These are phyloP conservation scores for Poeciliopsis paucimaculata DNA, from an alignment of 2,797 vertebrate species.

Conservation along the genomic window DNA sequence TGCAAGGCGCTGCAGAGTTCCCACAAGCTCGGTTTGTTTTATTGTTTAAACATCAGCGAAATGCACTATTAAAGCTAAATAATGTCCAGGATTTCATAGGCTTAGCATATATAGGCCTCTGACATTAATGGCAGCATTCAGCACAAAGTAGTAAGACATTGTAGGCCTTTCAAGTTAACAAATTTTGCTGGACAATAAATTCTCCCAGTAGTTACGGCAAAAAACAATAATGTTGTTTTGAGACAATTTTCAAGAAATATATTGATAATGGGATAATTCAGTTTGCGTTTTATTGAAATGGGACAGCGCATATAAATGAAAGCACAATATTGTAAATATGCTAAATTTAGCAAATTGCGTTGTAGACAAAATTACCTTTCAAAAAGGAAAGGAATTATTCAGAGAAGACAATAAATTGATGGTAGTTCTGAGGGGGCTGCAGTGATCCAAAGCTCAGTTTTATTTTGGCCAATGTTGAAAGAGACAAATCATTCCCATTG, in stretches of 20 bases:
- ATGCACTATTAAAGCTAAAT: neutral
- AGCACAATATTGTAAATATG: no score
- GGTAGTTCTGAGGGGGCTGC: neutral
- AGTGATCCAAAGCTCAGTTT: neutral
- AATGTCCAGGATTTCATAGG: neutral
- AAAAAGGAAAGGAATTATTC: neutral
- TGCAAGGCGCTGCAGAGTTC: neutral
- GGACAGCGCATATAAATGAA: no score
- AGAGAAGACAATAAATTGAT: neutral
- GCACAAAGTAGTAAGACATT: neutral
- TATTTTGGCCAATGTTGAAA: neutral
- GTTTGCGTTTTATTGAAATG: no score
- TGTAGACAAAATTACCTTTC: neutral
- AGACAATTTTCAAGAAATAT: no score
- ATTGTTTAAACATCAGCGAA: conserved; percentile 2
- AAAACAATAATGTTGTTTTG: no score
- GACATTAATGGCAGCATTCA: conserved; percentile 3
- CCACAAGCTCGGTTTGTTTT: no score
- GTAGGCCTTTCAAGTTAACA: no score
- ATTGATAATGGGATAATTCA: no score
- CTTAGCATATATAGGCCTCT: neutral
- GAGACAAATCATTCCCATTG: neutral
- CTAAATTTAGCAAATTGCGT: no score
- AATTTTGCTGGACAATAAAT: no score
- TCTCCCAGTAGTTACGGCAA: no score